Evolutionary conservation across 2,888 invertebrate species (phyloP), one percentile per base, ranked within the genome.

Genomic region (Macrosiphum euphorbiae): DNA sequence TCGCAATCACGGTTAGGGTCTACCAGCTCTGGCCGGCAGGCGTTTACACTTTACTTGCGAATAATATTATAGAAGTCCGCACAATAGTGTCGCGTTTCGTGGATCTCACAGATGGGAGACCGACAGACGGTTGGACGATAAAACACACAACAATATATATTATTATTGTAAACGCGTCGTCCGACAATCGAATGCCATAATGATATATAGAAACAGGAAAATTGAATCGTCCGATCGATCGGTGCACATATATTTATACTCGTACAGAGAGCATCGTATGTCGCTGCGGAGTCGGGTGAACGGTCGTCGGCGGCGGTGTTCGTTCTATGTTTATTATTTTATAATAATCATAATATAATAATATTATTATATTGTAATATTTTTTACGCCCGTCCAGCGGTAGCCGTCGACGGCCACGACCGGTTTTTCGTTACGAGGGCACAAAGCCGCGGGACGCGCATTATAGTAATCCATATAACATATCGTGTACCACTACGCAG

Each of bases 71-170:
- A 3, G 50, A 20, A 28, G 2, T 8, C 5, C 11, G n/a, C 47
- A 90, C 90, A 90, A 90, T 90, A 47, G 67, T 47, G 90, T 90
- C 67, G 47, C 90, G 47, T 90, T 90, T 90, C 90, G 90, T 67
- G 61, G 90, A 78, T 90, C 90, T 78, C 20, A 2, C 8, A 24
- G 47, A n/a, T 20, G 61, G 47, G 24, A 78, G 78, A 35, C 44
- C 67, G 90, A 89, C 20, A 89, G 28, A 89, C 58, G 41, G 86
- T 47, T 11, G n/a, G 44, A 50, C 28, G 47, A 28, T 47, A 86
- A 86, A 50, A 86, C 28, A 5, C 11, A 47, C 86, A 47, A 78
- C 20, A 20, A 78, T 35, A 35, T 78, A n/a, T n/a, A n/a, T n/a
- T n/a, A 55, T 55, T 55, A 61, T 61, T 61, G n/a, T 16, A 35